A percentile compares a stretch with the other conserved stretches of the same genome.
These are phyloP conservation scores for Falco cherrug DNA, from an alignment of 2,797 vertebrate genomes.

Conservation along the genomic window DNA sequence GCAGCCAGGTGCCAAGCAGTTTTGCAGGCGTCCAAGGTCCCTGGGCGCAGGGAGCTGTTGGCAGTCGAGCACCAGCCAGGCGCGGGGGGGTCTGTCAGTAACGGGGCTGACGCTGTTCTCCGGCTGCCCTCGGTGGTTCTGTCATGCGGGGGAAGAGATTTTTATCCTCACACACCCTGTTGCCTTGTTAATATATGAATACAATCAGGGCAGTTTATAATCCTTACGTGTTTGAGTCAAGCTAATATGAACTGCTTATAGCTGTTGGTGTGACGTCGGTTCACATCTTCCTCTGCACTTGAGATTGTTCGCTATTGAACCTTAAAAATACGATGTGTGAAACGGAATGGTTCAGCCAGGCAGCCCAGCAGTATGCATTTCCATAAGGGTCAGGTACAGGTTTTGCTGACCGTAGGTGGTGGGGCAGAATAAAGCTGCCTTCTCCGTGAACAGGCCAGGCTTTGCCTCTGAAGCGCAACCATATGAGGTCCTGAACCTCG, in stretches of 20 bases:
- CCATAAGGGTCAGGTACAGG: fast-evolving
- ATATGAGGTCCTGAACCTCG: fast-evolving
- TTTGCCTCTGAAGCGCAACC: background rate
- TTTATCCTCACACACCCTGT: fast-evolving
- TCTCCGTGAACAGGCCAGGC: background rate
- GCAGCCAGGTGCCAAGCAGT: background rate
- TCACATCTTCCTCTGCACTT: background rate
- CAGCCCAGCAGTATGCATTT: fast-evolving
- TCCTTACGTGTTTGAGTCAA: background rate
- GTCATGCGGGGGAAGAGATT: background rate
- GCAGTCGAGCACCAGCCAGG: background rate
- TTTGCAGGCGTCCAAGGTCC: fast-evolving
- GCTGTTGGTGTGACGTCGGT: background rate
- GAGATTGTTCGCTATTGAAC: background rate
- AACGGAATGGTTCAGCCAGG: background rate
- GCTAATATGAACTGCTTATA: fast-evolving
- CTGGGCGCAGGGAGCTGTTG: fast-evolving
- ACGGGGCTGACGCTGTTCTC: too few relatives aligned
- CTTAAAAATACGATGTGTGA: fast-evolving
- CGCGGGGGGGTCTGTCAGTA: background rate
- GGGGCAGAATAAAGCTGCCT: background rate
- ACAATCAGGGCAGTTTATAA: too few relatives aligned
- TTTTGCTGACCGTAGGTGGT: fast-evolving
- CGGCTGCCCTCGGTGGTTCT: fast-evolving
- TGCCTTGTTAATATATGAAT: fast-evolving